Evolutionary conservation across 2,888 invertebrate species (phyloP), one percentile per base, ranked within the genome.

Genomic region (Rutpela maculata): DNA sequence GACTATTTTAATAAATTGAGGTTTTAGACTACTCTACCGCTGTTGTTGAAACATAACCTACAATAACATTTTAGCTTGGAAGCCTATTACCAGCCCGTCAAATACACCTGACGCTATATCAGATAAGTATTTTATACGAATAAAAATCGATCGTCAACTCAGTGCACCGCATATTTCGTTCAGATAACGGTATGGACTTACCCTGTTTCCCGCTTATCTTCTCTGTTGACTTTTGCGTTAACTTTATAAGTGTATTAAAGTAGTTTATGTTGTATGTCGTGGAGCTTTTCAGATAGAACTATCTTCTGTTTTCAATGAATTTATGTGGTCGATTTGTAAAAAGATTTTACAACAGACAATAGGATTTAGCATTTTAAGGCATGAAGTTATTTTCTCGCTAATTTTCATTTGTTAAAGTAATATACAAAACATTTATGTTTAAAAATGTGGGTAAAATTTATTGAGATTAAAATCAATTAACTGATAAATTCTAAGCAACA

Each of bases 31-130:
- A 66, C 38, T 63, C 56, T 55, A 18, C 19, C 70, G 74, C 67
- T 71, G 66, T 66, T 43, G 74, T 56, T 74, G 71, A 74, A 76
- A 62, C 78, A 74, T 73, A 72, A 77, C 76, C 74, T 72, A 79
- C 38, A 38, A 69, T 26, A 19, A 59, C 67, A 68, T 50, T 75
- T 75, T 55, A 56, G 56, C 31, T 68, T 31, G 55, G 19, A 26
- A 55, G 50, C 56, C 73, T 43, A 62, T 73, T 62, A 65, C 57
- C 56, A 19, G 19, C 70, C 59, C 70, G 70, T 70, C 70, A 70
- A 59, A 22, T 59, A 60, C 70, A 70, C 70, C 38, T 70, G 70
- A 57, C 50, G 35, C 31, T 38, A 19, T 59, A 70, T 62, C 19
- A 15, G 43, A 50, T 59, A 59, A 60, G 60, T 60, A 70, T 70